These are phyloP conservation scores for Bufo bufo DNA, from an alignment of 2,113 vertebrate genomes.

Conservation along the genomic window DNA sequence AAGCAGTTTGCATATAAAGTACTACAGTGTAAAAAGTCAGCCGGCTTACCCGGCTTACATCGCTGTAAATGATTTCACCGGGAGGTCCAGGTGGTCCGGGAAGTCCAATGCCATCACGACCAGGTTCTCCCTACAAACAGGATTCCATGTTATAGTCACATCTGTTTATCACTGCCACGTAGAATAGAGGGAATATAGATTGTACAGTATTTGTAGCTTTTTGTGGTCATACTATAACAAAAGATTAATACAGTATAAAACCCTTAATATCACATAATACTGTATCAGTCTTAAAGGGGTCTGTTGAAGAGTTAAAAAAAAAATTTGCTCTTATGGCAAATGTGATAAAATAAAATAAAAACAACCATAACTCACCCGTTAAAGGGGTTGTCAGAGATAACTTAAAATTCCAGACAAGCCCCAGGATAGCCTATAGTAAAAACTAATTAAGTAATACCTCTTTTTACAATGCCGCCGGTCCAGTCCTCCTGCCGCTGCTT, in stretches of 20 bases:
- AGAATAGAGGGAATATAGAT: neutral
- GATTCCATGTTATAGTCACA: neutral
- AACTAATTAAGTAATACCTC: no score
- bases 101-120: conserved; percentile 81
- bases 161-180: neutral
- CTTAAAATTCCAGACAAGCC: no score
- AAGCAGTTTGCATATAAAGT: neutral
- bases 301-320: no score
- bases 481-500: no score
- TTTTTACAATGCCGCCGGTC: no score
- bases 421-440: no score
- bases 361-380: no score
- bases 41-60: conserved; percentile 66
- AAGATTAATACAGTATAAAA: neutral
- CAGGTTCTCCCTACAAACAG: conserved; percentile 81
- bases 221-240: neutral
- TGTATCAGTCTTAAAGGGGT: neutral
- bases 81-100: conserved; percentile 86
- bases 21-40: neutral
- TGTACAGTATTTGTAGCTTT: neutral
- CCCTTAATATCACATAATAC: neutral
- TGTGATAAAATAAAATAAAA: no score
- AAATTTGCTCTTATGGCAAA: no score
- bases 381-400: no score
- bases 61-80: conserved; percentile 75